A percentile compares a stretch with the other conserved stretches of the same genome.
Evolutionary conservation across 2,113 vertebrate species (phyloP).

Genomic region (Pterocles burchelli): DNA sequence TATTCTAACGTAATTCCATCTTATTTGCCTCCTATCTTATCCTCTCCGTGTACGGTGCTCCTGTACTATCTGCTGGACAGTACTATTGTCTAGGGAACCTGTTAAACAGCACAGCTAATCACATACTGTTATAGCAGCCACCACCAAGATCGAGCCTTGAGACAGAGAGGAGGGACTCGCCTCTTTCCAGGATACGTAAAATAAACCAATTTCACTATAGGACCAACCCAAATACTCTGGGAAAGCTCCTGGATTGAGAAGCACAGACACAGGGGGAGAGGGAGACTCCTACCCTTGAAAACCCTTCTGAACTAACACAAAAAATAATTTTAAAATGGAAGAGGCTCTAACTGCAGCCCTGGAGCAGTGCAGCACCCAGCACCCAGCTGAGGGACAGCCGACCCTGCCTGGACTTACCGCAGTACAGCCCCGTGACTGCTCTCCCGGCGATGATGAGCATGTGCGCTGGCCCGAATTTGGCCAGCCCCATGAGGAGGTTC

Average conservation of each 20-base stretch:
- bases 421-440: slow-evolving; percentile 89
- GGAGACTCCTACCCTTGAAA: neutral
- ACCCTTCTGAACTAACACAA: neutral
- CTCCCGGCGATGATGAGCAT: slow-evolving; percentile 90
- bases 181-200: neutral
- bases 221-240: neutral
- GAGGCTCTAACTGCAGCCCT: neutral
- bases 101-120: neutral
- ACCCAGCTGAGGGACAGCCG: neutral
- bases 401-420: slow-evolving; percentile 78
- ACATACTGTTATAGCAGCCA: neutral
- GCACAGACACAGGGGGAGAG: neutral
- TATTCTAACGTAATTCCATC: neutral
- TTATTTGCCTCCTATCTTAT: neutral
- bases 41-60: neutral
- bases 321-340: neutral
- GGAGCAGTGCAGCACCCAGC: neutral
- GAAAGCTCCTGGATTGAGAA: neutral
- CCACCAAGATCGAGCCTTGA: neutral
- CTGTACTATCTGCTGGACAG: neutral
- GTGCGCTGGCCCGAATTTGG: slow-evolving; percentile 86
- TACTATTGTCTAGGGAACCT: neutral
- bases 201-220: neutral
- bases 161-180: neutral
- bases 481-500: slow-evolving; percentile 89